Percentiles rank a stretch among this genome's conserved stretches.
These are phyloP conservation scores for Mesaphorura yosii DNA, from an alignment of 1,140 invertebrate species.

Conservation along the genomic window DNA sequence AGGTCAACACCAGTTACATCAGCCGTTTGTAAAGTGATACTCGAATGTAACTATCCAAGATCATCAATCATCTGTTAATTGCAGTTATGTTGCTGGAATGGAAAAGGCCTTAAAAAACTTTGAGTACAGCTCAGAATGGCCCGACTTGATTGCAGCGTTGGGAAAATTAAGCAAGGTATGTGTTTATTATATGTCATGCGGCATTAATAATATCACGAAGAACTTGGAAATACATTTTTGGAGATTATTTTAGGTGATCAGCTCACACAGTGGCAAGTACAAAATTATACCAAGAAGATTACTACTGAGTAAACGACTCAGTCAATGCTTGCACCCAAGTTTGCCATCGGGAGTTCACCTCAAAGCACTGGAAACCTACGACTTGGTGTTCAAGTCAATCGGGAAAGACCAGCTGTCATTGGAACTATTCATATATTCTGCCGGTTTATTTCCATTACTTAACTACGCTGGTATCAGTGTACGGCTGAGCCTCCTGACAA, in stretches of 20 bases:
- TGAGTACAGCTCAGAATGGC: constrained; percentile 91
- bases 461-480: constrained; percentile 38
- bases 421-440: constrained; percentile 78
- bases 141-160: constrained; percentile 81
- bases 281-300: constrained; percentile 84
- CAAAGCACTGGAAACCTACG: constrained; percentile 86
- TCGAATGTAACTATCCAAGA: not conserved
- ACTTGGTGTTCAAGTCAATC: constrained; percentile 84
- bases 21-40: not conserved
- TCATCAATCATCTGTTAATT: not conserved
- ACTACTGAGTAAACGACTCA: constrained; percentile 81
- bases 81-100: constrained; percentile 59
- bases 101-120: constrained; percentile 86
- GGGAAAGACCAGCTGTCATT: constrained; percentile 67
- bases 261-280: constrained; percentile 44
- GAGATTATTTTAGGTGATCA: constrained; percentile 49
- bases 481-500: constrained; percentile 63
- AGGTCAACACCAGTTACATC: not conserved
- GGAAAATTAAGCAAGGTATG: constrained; percentile 83
- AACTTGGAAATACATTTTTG: not conserved
- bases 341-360: constrained; percentile 83
- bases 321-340: constrained; percentile 90
- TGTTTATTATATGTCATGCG: not conserved
- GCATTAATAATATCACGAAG: constrained; percentile 6
- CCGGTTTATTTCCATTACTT: constrained; percentile 71